Percentiles rank a stretch among this genome's conserved stretches.
phyloP scores from a whole-genome alignment of 2,888 invertebrate species.

The Creontiades dilutus region DNA sequence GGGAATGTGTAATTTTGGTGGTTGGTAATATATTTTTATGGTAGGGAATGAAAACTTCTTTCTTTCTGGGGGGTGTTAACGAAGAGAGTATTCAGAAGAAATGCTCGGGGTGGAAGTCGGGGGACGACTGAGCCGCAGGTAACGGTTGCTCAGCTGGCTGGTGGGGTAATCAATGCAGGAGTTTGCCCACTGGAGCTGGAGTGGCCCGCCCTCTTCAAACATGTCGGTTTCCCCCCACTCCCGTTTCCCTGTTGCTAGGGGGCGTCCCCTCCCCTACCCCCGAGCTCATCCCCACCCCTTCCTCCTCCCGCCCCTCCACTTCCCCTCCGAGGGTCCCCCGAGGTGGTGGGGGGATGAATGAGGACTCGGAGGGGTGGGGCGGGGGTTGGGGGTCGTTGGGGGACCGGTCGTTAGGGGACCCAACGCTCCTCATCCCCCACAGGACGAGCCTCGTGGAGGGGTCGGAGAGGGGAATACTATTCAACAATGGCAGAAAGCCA shows the following conservation, averaged over 20 bases:
- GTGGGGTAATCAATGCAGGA: slow-evolving; percentile 71
- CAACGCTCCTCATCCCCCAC: not conserved
- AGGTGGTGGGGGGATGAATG: not conserved
- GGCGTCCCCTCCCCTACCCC: not conserved
- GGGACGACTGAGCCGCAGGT: not conserved
- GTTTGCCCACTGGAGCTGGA: slow-evolving; percentile 67
- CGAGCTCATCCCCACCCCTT: not conserved
- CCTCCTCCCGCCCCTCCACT: not conserved
- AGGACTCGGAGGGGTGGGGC: not conserved
- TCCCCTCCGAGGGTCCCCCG: not conserved
- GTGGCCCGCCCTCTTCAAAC: slow-evolving; percentile 72
- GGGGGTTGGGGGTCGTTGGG: not conserved
- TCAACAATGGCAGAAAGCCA: not conserved
- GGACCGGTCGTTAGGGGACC: slow-evolving; percentile 21
- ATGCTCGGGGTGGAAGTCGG: not conserved
- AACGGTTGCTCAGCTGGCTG: not conserved
- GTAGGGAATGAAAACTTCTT: not conserved
- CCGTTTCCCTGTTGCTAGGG: slow-evolving; percentile 57
- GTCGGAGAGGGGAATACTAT: not conserved
- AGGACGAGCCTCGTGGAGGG: not conserved
- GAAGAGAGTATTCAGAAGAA: not conserved
- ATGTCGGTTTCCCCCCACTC: slow-evolving; percentile 69
- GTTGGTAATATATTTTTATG: not conserved
- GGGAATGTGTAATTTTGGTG: no score
- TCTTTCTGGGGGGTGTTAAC: not conserved